phyloP scores from a whole-genome alignment of 1,140 invertebrate species.

The Conus ventricosus region DNA sequence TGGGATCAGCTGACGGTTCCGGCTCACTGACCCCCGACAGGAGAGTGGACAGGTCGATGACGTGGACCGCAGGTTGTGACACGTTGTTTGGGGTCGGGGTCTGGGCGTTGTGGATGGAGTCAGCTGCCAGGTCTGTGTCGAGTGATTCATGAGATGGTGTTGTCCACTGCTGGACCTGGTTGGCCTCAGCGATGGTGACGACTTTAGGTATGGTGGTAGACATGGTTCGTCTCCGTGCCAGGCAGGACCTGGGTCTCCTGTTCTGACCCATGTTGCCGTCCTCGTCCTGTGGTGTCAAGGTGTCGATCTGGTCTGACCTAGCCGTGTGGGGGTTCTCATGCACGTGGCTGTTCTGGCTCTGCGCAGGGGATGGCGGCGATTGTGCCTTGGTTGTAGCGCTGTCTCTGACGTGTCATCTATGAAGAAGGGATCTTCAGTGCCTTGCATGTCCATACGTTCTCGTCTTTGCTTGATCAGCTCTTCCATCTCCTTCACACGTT shows the following conservation, averaged over 20 bases:
- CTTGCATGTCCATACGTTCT: background rate
- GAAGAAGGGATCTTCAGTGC: background rate
- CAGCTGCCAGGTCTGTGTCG: background rate
- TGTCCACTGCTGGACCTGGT: background rate
- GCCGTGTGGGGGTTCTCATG: background rate
- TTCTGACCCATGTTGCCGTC: background rate
- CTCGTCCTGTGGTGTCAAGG: background rate
- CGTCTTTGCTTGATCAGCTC: conserved; percentile 2
- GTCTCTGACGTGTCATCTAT: background rate
- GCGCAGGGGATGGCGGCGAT: background rate
- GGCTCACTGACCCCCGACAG: conserved; percentile 13
- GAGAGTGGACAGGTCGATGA: conserved; percentile 16
- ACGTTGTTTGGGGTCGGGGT: background rate
- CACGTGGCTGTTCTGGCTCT: background rate
- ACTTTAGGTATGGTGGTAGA: background rate
- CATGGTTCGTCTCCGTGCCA: background rate
- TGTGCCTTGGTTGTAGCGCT: background rate
- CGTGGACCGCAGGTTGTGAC: background rate
- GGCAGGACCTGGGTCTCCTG: background rate
- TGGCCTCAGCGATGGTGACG: background rate
- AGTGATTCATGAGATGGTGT: background rate
- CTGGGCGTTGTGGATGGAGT: background rate
- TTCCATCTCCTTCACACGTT: conserved; percentile 25
- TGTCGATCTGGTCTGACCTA: background rate
- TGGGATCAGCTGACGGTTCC: background rate